These are phyloP conservation scores for Myopa testacea DNA, from an alignment of 2,888 invertebrate species.

Conservation along the genomic window DNA sequence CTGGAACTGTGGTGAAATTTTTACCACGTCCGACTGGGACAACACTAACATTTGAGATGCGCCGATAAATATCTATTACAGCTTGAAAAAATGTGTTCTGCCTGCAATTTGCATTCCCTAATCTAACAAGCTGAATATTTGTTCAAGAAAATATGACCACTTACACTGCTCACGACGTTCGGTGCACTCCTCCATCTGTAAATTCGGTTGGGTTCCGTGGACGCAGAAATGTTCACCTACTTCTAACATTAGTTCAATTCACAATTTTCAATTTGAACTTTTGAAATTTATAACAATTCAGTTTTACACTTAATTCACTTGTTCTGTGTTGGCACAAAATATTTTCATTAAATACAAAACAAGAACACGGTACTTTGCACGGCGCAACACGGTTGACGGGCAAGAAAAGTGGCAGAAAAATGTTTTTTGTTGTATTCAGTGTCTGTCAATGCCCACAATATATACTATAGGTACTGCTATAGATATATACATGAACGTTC, in stretches of 20 bases:
- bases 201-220: background rate
- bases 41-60: too few relatives aligned
- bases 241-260: background rate
- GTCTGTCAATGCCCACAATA: constrained; percentile 50
- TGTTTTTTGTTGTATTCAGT: constrained; percentile 44
- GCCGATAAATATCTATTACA: too few relatives aligned
- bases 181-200: constrained; percentile 19
- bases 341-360: constrained; percentile 37
- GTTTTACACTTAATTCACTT: background rate
- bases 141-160: background rate
- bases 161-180: constrained; percentile 23
- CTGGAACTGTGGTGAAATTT: too few relatives aligned
- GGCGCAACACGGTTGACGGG: constrained; percentile 42
- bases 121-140: too few relatives aligned
- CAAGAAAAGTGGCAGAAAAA: constrained; percentile 17
- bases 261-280: constrained; percentile 5
- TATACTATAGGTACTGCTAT: constrained; percentile 32
- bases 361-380: constrained; percentile 41
- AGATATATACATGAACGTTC: constrained; percentile 40
- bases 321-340: constrained; percentile 42
- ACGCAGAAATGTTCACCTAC: background rate
- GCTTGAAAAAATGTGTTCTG: too few relatives aligned
- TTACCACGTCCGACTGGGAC: too few relatives aligned
- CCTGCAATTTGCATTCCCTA: too few relatives aligned
- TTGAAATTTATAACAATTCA: background rate